These are phyloP conservation scores for Bubo bubo DNA, from an alignment of 2,113 vertebrate species.

Conservation along the genomic window DNA sequence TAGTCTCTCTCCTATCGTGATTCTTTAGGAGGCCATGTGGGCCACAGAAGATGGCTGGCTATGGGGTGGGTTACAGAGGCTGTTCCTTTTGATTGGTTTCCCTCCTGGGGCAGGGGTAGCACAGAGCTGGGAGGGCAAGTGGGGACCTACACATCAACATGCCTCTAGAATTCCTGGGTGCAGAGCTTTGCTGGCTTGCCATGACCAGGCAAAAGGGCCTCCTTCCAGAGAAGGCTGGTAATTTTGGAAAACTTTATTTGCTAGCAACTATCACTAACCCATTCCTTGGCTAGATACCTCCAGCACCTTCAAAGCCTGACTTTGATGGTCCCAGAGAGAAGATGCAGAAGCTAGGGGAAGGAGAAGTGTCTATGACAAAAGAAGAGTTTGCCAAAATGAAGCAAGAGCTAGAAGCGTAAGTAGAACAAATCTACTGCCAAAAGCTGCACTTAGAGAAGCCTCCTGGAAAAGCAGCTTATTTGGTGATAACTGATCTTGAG, in stretches of 20 bases:
- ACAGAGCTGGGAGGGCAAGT: not conserved
- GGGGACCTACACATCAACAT: not conserved
- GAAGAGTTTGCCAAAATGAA: slow-evolving; percentile 98
- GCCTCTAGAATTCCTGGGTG: not conserved
- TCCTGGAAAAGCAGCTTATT: not conserved
- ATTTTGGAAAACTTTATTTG: not conserved
- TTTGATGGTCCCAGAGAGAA: slow-evolving; percentile 96
- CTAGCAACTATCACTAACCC: not conserved
- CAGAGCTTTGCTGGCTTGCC: not conserved
- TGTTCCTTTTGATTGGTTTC: not conserved
- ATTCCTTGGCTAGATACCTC: slow-evolving; percentile 84
- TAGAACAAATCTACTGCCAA: not conserved
- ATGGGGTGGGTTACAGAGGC: not conserved
- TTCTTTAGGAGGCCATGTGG: not conserved
- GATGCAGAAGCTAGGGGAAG: slow-evolving; percentile 97
- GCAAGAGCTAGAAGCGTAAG: slow-evolving; percentile 97
- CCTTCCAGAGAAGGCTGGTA: not conserved
- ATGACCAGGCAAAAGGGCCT: not conserved
- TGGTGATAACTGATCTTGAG: not conserved
- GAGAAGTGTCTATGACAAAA: slow-evolving; percentile 95
- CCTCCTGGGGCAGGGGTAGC: not conserved
- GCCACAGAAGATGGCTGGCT: not conserved
- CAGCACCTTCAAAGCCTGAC: slow-evolving; percentile 91
- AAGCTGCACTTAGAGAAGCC: not conserved
- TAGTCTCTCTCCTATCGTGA: not conserved